These are phyloP conservation scores for Xestobium rufovillosum DNA, from an alignment of 2,888 invertebrate species.

Conservation along the genomic window DNA sequence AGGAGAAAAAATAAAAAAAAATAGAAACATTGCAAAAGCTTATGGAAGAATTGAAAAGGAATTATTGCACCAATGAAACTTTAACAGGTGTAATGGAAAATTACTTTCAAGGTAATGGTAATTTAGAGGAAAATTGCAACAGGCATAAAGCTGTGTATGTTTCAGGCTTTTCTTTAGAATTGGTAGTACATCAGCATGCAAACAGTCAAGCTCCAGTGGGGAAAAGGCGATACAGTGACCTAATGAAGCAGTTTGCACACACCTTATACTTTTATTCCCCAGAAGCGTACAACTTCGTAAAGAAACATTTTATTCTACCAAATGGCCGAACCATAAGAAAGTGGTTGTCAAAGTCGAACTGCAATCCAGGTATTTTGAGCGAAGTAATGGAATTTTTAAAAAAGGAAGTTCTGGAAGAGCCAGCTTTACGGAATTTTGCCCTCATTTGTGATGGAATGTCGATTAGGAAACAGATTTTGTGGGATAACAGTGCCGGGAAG, in stretches of 20 bases:
- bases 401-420: constrained; percentile 4
- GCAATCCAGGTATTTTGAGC: constrained; percentile 1
- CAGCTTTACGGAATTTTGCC: constrained; percentile 4
- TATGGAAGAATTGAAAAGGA: not conserved
- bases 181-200: constrained; percentile 11
- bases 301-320: constrained; percentile 21
- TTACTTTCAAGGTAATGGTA: constrained; percentile 1
- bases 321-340: constrained; percentile 10
- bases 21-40: not conserved
- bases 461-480: constrained; percentile 12
- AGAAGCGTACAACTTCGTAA: constrained; percentile 23
- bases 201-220: constrained; percentile 4
- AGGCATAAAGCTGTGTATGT: too few relatives aligned
- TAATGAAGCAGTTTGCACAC: constrained; percentile 21
- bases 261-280: constrained; percentile 24
- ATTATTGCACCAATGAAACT: not conserved
- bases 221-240: constrained; percentile 15
- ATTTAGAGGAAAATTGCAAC: not conserved
- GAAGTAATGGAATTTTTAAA: constrained; percentile 7
- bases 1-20: not conserved
- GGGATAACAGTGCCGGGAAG: constrained; percentile 8
- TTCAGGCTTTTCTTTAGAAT: constrained; percentile 19
- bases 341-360: not conserved
- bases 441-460: constrained; percentile 10
- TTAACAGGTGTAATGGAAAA: not conserved